A percentile compares a stretch with the other conserved stretches of the same genome.
Conservation (phyloP, 2,888 invertebrate genomes). For the Alviniconcha strummeri region DNA sequence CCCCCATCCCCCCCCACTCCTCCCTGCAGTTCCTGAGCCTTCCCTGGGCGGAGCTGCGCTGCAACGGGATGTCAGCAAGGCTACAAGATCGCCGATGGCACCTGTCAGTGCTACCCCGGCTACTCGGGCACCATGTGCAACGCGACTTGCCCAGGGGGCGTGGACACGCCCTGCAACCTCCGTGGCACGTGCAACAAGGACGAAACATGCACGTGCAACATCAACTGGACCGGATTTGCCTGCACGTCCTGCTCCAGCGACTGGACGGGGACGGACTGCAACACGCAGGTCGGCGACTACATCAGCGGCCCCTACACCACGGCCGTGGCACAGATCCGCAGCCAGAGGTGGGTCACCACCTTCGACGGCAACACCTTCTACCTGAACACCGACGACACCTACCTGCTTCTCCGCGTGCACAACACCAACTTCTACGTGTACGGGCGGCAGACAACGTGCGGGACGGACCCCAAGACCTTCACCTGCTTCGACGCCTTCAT, state of each 20-base stretch:
- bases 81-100: constrained; percentile 20
- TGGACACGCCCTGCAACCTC: constrained; percentile 6
- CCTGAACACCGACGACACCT: constrained; percentile 10
- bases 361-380: constrained; percentile 19
- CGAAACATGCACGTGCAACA: constrained; percentile 17
- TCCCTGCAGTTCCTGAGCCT: background rate
- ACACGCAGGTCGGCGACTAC: constrained; percentile 14
- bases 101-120: constrained; percentile 18
- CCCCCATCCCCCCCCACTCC: no score
- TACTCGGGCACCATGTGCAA: constrained; percentile 5
- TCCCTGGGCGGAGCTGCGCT: constrained; percentile 13
- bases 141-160: constrained; percentile 4
- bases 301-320: constrained; percentile 7
- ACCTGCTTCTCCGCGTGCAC: constrained; percentile 21
- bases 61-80: constrained; percentile 10
- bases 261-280: constrained; percentile 26
- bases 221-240: constrained; percentile 1
- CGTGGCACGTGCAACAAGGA: constrained; percentile 20
- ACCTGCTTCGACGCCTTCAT: constrained; percentile 25
- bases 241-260: constrained; percentile 7
- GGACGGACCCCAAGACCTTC: constrained; percentile 16
- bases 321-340: constrained; percentile 11
- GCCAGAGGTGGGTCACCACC: constrained; percentile 16
- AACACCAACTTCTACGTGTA: constrained; percentile 15
- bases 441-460: constrained; percentile 10